phyloP scores from a whole-genome alignment of 1,140 invertebrate genomes.

The Sarcophaga peregrina region DNA sequence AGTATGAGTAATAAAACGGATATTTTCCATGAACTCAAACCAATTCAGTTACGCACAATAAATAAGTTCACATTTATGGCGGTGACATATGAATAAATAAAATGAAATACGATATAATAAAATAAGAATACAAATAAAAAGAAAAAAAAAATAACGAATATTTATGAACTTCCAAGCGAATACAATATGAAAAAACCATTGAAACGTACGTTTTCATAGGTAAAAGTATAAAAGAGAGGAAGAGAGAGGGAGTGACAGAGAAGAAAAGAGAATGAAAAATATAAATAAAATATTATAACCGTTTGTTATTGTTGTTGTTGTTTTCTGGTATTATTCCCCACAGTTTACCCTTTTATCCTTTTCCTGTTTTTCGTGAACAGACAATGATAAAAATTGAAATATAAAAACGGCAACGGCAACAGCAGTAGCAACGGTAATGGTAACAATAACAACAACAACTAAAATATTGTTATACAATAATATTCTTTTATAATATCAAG shows the following conservation, averaged over 20 bases:
- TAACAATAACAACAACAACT: background rate
- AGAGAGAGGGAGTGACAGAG: too few species aligned
- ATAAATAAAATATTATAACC: background rate
- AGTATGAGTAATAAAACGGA: too few species aligned
- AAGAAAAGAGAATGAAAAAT: too few species aligned
- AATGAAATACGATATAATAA: background rate
- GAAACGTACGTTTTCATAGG: constrained; percentile 18
- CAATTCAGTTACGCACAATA: background rate
- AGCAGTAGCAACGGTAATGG: too few species aligned
- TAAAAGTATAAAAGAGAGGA: background rate
- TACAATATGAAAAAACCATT: background rate
- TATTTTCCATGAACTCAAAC: too few species aligned
- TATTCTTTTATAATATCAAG: background rate
- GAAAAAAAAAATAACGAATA: background rate
- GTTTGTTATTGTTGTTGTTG: constrained; percentile 13
- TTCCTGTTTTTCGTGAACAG: background rate
- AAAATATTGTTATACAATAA: background rate
- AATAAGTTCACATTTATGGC: background rate
- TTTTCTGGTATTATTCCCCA: constrained; percentile 1
- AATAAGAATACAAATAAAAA: background rate
- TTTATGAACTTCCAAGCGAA: background rate
- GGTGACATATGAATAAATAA: background rate
- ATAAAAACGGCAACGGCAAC: too few species aligned
- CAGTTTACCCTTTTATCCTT: background rate
- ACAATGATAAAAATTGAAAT: background rate